These are phyloP conservation scores for Xanthia icteritia DNA, from an alignment of 2,888 invertebrate genomes.

Conservation along the genomic window DNA sequence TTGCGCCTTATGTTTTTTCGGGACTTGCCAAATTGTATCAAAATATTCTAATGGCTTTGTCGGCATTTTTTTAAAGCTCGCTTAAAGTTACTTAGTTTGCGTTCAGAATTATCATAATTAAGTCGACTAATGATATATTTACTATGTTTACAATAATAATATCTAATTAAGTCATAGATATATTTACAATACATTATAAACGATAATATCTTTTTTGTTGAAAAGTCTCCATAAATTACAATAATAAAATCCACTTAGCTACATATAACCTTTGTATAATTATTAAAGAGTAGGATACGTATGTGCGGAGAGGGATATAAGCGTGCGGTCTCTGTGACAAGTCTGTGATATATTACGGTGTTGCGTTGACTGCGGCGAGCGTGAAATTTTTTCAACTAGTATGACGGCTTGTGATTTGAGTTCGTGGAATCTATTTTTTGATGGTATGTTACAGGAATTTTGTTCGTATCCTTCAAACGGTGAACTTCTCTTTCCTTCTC, in stretches of 20 bases:
- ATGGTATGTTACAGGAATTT: conserved; percentile 5
- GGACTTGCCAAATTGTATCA: background rate
- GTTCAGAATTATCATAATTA: background rate
- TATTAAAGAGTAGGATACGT: background rate
- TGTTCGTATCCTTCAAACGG: conserved; percentile 6
- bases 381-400: conserved; percentile 22
- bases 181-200: too few relatives aligned
- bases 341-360: conserved; percentile 21
- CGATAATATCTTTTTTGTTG: background rate
- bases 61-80: too few relatives aligned
- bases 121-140: background rate
- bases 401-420: conserved; percentile 13
- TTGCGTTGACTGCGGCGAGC: conserved; percentile 3
- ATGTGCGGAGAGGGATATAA: conserved; percentile 10
- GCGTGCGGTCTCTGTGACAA: conserved; percentile 1
- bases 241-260: background rate
- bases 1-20: conserved; percentile 6
- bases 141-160: too few relatives aligned
- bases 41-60: background rate
- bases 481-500: background rate
- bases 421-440: conserved; percentile 6
- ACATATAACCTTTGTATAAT: background rate
- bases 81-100: background rate
- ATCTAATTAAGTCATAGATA: too few relatives aligned
- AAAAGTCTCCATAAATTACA: too few relatives aligned